Conservation (phyloP, 2,888 invertebrate genomes). For the Stenodera caucasica region DNA sequence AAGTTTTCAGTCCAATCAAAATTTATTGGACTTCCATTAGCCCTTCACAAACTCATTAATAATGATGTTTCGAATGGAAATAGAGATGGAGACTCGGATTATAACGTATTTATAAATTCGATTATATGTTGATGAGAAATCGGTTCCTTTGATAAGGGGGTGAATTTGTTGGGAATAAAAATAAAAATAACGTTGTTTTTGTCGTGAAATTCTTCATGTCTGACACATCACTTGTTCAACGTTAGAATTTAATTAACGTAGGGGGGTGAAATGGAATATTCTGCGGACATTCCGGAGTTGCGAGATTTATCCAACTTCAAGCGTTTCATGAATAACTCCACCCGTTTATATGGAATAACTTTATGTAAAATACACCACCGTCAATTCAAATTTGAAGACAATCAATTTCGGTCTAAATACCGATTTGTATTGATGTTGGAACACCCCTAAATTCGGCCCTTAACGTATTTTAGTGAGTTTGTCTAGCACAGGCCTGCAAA, state of each 20-base stretch:
- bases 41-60: background rate
- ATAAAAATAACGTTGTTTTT: no score
- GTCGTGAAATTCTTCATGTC: no score
- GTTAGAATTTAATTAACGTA: slow-evolving; percentile 23
- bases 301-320: slow-evolving; percentile 22
- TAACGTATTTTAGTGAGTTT: slow-evolving; percentile 15
- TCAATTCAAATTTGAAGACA: no score
- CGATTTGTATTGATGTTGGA: slow-evolving; percentile 13
- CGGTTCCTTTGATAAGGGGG: background rate
- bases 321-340: slow-evolving; percentile 20
- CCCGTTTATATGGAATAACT: slow-evolving; percentile 19
- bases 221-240: background rate
- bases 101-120: background rate
- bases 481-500: slow-evolving; percentile 23
- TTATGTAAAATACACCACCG: no score
- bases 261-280: slow-evolving; percentile 14
- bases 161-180: no score
- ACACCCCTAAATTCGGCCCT: background rate
- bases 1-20: background rate
- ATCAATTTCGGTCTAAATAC: no score
- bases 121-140: background rate
- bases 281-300: slow-evolving; percentile 20
- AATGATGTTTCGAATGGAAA: background rate
- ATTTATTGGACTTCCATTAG: background rate
- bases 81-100: background rate